Percentiles rank a stretch among this genome's conserved stretches.
These are phyloP conservation scores for Pyrgus malvae DNA, from an alignment of 2,888 invertebrate genomes.

Conservation along the genomic window DNA sequence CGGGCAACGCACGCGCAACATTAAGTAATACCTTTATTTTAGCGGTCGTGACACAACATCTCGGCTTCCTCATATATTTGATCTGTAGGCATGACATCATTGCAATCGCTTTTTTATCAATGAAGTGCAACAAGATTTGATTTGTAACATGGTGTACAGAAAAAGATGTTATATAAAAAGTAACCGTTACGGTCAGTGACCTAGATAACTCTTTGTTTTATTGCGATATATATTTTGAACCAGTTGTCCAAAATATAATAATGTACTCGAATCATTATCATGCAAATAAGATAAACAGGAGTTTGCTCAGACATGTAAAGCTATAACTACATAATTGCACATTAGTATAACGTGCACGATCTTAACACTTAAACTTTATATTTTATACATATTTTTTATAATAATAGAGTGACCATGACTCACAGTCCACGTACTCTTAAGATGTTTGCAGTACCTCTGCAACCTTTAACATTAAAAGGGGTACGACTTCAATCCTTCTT, in stretches of 20 bases:
- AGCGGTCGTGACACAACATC: conserved; percentile 45
- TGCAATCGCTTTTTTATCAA: conserved; percentile 39
- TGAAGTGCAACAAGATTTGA: conserved; percentile 41
- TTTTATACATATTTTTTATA: too few relatives aligned
- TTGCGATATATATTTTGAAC: conserved; percentile 25
- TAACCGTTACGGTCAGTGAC: conserved; percentile 32
- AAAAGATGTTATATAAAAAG: conserved; percentile 23
- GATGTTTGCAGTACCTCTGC: too few relatives aligned
- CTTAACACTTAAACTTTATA: too few relatives aligned
- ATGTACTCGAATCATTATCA: background rate
- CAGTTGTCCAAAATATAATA: conserved; percentile 20
- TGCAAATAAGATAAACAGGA: too few relatives aligned
- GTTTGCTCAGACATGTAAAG: too few relatives aligned
- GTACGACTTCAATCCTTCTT: too few relatives aligned
- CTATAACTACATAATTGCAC: too few relatives aligned
- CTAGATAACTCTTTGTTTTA: conserved; percentile 26
- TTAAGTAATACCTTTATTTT: conserved; percentile 53
- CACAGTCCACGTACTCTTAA: too few relatives aligned
- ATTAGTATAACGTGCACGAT: too few relatives aligned
- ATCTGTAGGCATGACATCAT: conserved; percentile 48
- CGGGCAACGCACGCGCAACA: conserved; percentile 39
- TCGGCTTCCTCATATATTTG: conserved; percentile 52
- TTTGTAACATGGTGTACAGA: conserved; percentile 12
- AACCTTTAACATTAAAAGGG: too few relatives aligned
- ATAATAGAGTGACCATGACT: too few relatives aligned